Base-by-base conservation (phyloP, 2,113 vertebrate genomes). In the Sinocyclocheilus anophthalmus region DNA sequence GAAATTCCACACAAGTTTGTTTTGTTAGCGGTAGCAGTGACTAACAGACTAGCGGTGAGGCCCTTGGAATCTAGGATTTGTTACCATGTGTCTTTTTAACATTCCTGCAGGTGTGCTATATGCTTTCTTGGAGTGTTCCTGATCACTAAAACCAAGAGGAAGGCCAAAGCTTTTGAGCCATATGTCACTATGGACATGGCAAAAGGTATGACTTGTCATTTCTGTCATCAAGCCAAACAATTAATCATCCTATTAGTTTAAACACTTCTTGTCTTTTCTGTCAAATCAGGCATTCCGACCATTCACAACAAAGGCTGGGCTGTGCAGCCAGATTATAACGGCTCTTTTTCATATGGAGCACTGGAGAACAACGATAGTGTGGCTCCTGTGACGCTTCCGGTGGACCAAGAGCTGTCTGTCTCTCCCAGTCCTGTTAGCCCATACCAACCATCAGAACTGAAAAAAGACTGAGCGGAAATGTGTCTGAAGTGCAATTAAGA, bases 121-220 rank as follows among this genome's bases (percentile, higher is more conserved):
- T 97, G 97, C 4, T 99, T 97, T 92, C 88, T 98, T 75, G 98
- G 98, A 0, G 97, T 98, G 10, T 98, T 97, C 90, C 90, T 99
- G 86, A 97, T 98, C 92, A 98, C 97, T 0, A 96, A 95, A 78
- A 97, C 94, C 42, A 96, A 94, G 91, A 98, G 95, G 92, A 97
- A 92, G 87, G 84, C 93, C 24, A 95, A 96, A 69, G 91, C 93
- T 0, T 99, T 99, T 77, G 98, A 99, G 92, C 98, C 98, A 0
- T 99, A 98, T 76, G 97, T 99, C 89, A 96, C 96, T 1, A 97
- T 99, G 96, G 96, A 98, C 80, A 96, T 97, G 92, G 92, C 95
- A 91, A 96, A 97, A 94, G 97, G 98, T 99, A 92, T 91, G 70
- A 42, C 5, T 73, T 79, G 3, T 2, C 8, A 42, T 42, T 42